Base-by-base conservation (phyloP, 2,888 invertebrate genomes). In the Lordiphosa fenestrarum region DNA sequence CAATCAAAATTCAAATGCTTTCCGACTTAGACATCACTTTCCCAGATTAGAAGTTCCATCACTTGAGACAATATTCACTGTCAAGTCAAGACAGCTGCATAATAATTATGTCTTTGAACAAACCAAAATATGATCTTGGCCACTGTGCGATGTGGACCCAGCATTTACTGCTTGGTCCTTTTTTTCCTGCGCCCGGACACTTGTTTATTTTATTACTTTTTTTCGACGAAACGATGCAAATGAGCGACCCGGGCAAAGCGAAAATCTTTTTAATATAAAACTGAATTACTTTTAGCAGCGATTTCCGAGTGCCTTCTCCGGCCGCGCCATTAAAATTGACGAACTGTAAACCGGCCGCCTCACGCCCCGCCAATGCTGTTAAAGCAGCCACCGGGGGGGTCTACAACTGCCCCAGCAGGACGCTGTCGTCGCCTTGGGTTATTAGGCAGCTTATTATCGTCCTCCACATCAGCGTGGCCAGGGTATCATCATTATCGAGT, bases 371-470 rank as follows among this genome's bases (percentile, higher is more conserved):
- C 12, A 19, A 41, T 36, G 40, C 9, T n/a, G 25, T 21, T 9
- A 23, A 15, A 30, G 25, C 13, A 38, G 37, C 56, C 4, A n/a
- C 23, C 6, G 12, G 13, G 49, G 54, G 33, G 41, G 13, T 23
- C 23, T 15, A 33, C 19, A 21, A 25, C 36, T 51, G 69, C 41
- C 71, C 33, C 77, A 66, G 77, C 69, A 58, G 76, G 78, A 38
- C 19, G 47, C 47, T 21, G 30, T n/a, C 47, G 4, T 61, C 61
- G 71, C 76, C 73, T 58, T 67, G 80, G 80, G 83, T 84, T 80
- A 80, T 80, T 80, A 84, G 85, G 72, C 64, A 83, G 85, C 80
- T 80, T 80, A 84, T 83, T 80, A 84, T 71, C 80, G 68, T 68
- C 63, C 52, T 58, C 63, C 52, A 62, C 76, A 57, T 60, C 51